Evolutionary conservation across 2,113 vertebrate genomes (phyloP).

Genomic region (Rhineura floridana): DNA sequence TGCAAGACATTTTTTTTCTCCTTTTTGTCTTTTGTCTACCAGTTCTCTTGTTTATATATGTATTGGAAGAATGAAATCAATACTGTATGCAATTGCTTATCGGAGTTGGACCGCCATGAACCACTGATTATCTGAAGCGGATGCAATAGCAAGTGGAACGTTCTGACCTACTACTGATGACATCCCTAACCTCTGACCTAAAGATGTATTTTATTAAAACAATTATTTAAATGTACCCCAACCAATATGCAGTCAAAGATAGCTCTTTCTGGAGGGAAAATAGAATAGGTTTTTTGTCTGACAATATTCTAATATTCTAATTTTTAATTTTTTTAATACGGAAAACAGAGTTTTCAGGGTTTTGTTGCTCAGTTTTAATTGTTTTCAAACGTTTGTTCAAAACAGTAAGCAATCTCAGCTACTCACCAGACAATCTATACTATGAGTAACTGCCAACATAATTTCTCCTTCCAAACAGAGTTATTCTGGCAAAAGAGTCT

Average conservation of each 20-base stretch:
- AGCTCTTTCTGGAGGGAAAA: slow-evolving; percentile 72
- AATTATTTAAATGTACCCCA: slow-evolving; percentile 85
- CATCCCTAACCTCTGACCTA: slow-evolving; percentile 82
- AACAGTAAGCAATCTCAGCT: slow-evolving; percentile 55
- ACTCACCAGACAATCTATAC: slow-evolving; percentile 51
- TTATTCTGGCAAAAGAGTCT: slow-evolving; percentile 62
- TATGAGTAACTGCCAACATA: slow-evolving; percentile 48
- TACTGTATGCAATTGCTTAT: slow-evolving; percentile 67
- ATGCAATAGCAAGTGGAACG: slow-evolving; percentile 68
- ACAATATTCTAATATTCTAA: slow-evolving; percentile 67
- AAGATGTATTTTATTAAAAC: slow-evolving; percentile 87
- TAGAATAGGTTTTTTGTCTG: slow-evolving; percentile 80
- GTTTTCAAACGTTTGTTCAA: slow-evolving; percentile 39
- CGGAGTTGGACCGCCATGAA: slow-evolving; percentile 68
- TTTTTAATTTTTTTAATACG: slow-evolving; percentile 71
- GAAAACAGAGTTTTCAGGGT: slow-evolving; percentile 7
- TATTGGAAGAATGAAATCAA: slow-evolving; percentile 71
- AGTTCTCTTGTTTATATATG: slow-evolving; percentile 74
- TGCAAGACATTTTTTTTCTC: slow-evolving; percentile 60
- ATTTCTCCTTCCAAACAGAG: slow-evolving; percentile 48
- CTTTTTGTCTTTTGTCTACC: slow-evolving; percentile 75
- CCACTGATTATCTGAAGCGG: slow-evolving; percentile 69
- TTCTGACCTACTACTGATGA: slow-evolving; percentile 86
- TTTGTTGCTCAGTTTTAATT: not conserved
- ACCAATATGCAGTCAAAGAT: slow-evolving; percentile 80